Base-by-base conservation (phyloP, 1,140 invertebrate species). In the Aricia agestis region DNA sequence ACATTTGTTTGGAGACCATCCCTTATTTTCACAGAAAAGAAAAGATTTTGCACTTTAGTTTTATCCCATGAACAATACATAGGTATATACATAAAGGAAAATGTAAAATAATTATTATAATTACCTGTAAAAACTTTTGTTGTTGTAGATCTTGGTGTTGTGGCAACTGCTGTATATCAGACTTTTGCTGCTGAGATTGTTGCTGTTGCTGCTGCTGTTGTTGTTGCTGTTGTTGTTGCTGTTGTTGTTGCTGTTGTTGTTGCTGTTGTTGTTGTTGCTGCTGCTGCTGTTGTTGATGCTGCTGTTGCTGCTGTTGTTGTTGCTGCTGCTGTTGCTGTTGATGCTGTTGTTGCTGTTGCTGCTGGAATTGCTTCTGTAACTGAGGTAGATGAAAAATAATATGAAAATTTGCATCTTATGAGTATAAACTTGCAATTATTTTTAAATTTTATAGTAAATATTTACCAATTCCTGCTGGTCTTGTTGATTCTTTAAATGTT, bases 81-180 rank as follows among this genome's bases (percentile, higher is more conserved):
- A n/a, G n/a, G n/a, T n/a, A n/a, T n/a, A n/a, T n/a, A 25, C 3
- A 25, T 25, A 3, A 25, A 25, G 3, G 25, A 25, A 25, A 25
- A 25, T 25, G 3, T 25, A 25, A 25, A 25, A 25, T 25, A 25
- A 25, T 1, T 15, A 52, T 13, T 13, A 52, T 52, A 13, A 52
- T 72, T 74, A 87, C 88, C 83, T 90, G 88, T 52, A 90, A 79
- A 76, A 89, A 90, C 42, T 93, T 92, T 70, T 93, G 88, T 31
- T 90, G 89, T 68, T 88, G 88, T 65, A 87, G 77, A 63, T 86
- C 85, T 69, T 84, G 82, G 72, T 90, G 87, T 41, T 89, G 85
- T 68, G 87, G 72, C 41, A 89, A 79, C 78, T 92, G 87, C 57
- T 89, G 85, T 68, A 89, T 77, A 70, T 92, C 85, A 69, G 79